These are phyloP conservation scores for Philotrypesis tridentata DNA, from an alignment of 1,140 invertebrate genomes.

Conservation along the genomic window DNA sequence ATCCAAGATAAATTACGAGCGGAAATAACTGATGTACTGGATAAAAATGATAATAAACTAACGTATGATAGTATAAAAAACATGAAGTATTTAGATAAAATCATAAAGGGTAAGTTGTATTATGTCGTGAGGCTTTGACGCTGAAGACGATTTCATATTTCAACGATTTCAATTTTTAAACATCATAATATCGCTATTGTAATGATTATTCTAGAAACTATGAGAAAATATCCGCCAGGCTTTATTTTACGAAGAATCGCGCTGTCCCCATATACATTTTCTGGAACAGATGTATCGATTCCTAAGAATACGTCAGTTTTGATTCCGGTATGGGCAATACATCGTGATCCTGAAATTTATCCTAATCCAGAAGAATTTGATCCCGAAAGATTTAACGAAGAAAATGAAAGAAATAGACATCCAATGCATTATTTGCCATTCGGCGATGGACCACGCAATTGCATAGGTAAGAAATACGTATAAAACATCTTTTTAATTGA, in stretches of 20 bases:
- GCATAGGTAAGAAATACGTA: conserved; percentile 68
- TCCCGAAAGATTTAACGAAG: conserved; percentile 79
- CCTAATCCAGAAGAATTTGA: conserved; percentile 79
- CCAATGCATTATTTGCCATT: conserved; percentile 74
- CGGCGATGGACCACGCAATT: conserved; percentile 74
- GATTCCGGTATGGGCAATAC: conserved; percentile 77
- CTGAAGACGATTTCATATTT: conserved; percentile 53
- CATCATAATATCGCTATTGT: too few relatives aligned
- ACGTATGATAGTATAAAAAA: conserved; percentile 47
- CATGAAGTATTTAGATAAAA: conserved; percentile 55
- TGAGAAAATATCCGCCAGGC: conserved; percentile 77
- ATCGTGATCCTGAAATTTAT: conserved; percentile 78
- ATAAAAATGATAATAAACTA: conserved; percentile 45
- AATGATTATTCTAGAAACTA: conserved; percentile 71
- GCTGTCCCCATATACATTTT: conserved; percentile 69
- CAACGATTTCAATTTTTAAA: conserved; percentile 22
- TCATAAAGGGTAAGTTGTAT: conserved; percentile 46
- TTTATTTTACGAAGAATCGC: conserved; percentile 73
- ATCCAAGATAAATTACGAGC: conserved; percentile 69
- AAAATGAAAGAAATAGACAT: conserved; percentile 65
- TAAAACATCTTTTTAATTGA: neutral
- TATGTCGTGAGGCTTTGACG: too few relatives aligned
- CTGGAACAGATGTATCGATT: conserved; percentile 71
- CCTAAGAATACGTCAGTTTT: conserved; percentile 71
- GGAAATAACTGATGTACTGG: conserved; percentile 65